A percentile compares a stretch with the other conserved stretches of the same genome.
Conservation (phyloP, 1,140 invertebrate genomes). For the Carcinoscorpius rotundicauda region DNA sequence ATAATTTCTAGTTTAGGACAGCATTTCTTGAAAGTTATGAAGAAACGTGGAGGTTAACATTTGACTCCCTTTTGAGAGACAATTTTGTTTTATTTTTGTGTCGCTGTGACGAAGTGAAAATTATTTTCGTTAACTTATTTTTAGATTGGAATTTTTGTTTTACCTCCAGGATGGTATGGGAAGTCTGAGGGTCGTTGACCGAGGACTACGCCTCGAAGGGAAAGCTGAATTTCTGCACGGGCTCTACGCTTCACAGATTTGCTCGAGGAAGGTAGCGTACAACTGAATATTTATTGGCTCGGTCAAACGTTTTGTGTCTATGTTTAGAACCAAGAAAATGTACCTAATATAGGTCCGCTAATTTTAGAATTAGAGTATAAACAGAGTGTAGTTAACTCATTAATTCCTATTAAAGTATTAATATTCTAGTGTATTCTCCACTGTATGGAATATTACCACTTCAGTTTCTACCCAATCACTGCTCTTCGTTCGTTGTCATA, state of each 20-base stretch:
- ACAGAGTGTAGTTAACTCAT: too few species aligned
- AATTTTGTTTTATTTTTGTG: background rate
- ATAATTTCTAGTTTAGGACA: background rate
- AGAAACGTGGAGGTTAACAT: constrained; percentile 12
- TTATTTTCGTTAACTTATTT: constrained; percentile 30
- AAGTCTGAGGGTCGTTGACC: constrained; percentile 71
- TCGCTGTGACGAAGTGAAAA: constrained; percentile 3
- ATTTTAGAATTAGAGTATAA: too few species aligned
- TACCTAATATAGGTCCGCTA: too few species aligned
- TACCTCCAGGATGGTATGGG: constrained; percentile 81
- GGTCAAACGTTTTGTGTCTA: too few species aligned
- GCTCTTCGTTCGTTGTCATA: too few species aligned
- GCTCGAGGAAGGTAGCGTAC: constrained; percentile 47
- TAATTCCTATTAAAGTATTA: too few species aligned
- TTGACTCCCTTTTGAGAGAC: background rate
- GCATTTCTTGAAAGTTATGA: constrained; percentile 7
- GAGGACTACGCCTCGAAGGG: constrained; percentile 72
- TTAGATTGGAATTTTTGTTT: constrained; percentile 14
- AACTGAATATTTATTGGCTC: too few species aligned
- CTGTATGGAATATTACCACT: too few species aligned
- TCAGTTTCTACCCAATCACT: too few species aligned
- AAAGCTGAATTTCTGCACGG: constrained; percentile 74
- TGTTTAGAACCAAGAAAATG: too few species aligned
- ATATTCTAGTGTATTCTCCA: too few species aligned
- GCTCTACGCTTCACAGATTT: constrained; percentile 69